Evolutionary conservation across 2,888 invertebrate genomes (phyloP).

Genomic region (Tuberolachnus salignus): DNA sequence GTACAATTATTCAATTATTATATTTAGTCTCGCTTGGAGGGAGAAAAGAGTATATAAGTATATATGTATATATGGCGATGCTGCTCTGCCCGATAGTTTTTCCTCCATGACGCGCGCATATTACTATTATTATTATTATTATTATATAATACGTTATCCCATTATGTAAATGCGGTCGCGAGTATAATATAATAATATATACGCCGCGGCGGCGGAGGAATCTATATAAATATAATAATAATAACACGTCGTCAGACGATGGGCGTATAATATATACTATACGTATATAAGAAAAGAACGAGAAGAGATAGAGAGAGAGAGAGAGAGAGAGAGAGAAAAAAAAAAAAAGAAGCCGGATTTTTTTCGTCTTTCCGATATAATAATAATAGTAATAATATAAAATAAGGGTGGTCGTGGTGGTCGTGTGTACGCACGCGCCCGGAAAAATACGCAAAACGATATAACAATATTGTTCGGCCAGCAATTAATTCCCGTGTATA

Average conservation of each 20-base stretch:
- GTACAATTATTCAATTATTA: conserved; percentile 55
- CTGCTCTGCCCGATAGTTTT: conserved; percentile 5
- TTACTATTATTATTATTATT: conserved; percentile 39
- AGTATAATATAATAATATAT: conserved; percentile 13
- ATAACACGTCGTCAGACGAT: neutral
- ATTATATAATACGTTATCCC: conserved; percentile 53
- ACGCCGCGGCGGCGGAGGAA: neutral
- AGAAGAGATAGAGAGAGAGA: no score
- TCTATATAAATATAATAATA: conserved; percentile 5
- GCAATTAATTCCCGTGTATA: conserved; percentile 46
- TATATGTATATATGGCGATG: neutral
- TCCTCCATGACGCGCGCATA: conserved; percentile 15
- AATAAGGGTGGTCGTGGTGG: conserved; percentile 36
- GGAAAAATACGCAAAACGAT: conserved; percentile 5
- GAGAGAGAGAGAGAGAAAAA: neutral
- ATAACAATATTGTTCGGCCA: no score
- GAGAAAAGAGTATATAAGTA: neutral
- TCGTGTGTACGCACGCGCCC: neutral
- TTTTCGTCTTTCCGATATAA: neutral
- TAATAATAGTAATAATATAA: conserved; percentile 4
- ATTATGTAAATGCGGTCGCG: conserved; percentile 50
- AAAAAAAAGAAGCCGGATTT: conserved; percentile 18
- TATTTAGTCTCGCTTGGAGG: conserved; percentile 9
- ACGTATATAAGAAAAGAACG: no score
- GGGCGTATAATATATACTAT: no score